Evolutionary conservation across 2,797 vertebrate species (phyloP).

Genomic region (Melanotaenia nigrans): DNA sequence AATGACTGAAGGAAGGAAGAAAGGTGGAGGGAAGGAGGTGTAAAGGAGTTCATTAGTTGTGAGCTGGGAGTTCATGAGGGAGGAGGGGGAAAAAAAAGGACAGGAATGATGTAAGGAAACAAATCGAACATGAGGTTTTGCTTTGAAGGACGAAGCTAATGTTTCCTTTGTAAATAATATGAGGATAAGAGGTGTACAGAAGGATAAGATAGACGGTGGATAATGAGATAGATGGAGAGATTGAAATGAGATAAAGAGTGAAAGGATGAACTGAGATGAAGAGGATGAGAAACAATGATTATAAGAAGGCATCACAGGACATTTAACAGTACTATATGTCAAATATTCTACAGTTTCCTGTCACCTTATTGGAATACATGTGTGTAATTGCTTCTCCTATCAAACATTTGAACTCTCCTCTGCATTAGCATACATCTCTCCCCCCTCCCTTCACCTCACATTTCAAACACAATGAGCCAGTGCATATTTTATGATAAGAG

Average conservation of each 20-base stretch:
- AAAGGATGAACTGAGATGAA: conserved; percentile 7
- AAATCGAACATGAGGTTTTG: conserved; percentile 28
- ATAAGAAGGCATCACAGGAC: conserved; percentile 41
- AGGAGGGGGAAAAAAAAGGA: conserved; percentile 22
- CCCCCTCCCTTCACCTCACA: background rate
- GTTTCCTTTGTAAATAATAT: conserved; percentile 23
- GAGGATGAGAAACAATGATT: conserved; percentile 12
- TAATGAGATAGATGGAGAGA: conserved; percentile 2
- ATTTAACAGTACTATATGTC: conserved; percentile 57
- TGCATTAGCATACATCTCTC: conserved; percentile 17
- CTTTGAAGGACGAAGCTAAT: conserved; percentile 4
- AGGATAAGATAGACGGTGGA: conserved; percentile 5
- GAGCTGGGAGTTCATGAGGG: conserved; percentile 33
- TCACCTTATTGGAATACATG: background rate
- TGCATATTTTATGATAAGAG: conserved; percentile 39
- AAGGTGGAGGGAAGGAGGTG: background rate
- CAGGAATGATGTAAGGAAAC: background rate
- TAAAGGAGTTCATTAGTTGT: conserved; percentile 26
- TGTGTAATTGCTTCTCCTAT: conserved; percentile 22
- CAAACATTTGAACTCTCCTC: conserved; percentile 44
- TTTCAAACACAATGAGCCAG: conserved; percentile 28
- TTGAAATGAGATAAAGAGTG: background rate
- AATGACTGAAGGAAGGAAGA: background rate
- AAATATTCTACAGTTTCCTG: conserved; percentile 5
- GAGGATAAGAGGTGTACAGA: background rate